phyloP scores from a whole-genome alignment of 2,888 invertebrate species.

The Polydrusus pterygomalis region DNA sequence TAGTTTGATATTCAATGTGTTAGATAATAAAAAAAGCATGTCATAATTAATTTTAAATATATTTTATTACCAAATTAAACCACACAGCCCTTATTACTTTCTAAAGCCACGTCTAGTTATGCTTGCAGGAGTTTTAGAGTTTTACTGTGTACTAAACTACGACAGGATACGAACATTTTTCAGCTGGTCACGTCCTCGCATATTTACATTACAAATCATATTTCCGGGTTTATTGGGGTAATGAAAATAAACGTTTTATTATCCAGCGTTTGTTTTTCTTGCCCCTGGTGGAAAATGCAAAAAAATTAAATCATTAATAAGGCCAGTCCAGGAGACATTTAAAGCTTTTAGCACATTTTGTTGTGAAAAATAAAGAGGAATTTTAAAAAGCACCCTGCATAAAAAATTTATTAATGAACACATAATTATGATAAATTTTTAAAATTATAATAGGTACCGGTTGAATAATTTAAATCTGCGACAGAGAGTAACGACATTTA shows the following conservation, averaged over 20 bases:
- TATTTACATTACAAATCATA: constrained; percentile 51
- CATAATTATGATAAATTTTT: neutral
- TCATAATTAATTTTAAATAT: neutral
- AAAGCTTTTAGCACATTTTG: constrained; percentile 8
- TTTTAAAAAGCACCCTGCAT: neutral
- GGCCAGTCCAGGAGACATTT: constrained; percentile 5
- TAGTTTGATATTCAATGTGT: no score
- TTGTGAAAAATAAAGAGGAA: neutral
- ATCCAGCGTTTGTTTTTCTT: constrained; percentile 34
- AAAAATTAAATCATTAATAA: constrained; percentile 35
- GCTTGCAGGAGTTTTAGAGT: neutral
- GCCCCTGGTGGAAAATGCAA: constrained; percentile 12
- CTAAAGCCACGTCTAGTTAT: constrained; percentile 1
- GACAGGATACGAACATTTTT: constrained; percentile 34
- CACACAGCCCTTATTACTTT: neutral
- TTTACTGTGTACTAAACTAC: constrained; percentile 35
- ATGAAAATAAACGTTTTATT: constrained; percentile 52
- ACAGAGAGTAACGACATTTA: no score
- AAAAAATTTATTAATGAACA: no score
- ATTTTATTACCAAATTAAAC: neutral
- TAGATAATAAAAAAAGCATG: no score
- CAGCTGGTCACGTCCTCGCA: constrained; percentile 42
- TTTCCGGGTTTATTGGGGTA: constrained; percentile 47
- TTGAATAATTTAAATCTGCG: no score
- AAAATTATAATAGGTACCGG: neutral